Conservation (phyloP, 1,140 invertebrate species). For the Drosophila prosaltans region DNA sequence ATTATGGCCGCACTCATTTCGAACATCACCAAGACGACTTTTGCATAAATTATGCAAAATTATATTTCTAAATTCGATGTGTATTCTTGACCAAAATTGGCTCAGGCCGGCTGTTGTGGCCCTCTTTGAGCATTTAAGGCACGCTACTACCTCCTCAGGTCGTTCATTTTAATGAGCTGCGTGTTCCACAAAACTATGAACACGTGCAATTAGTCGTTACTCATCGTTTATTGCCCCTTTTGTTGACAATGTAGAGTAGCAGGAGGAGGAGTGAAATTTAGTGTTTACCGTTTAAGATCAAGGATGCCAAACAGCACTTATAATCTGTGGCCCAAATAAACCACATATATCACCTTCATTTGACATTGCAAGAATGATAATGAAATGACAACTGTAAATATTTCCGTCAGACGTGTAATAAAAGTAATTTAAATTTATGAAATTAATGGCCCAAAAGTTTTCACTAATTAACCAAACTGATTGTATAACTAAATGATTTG, state of each 20-base stretch:
- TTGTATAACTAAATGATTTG: slow-evolving; percentile 42
- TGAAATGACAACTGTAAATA: slow-evolving; percentile 44
- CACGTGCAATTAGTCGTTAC: slow-evolving; percentile 48
- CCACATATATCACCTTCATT: slow-evolving; percentile 16
- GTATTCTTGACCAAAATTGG: slow-evolving; percentile 52
- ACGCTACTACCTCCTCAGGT: neutral
- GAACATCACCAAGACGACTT: slow-evolving; percentile 35
- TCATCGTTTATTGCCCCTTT: slow-evolving; percentile 38
- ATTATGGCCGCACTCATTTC: slow-evolving; percentile 47
- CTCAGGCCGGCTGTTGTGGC: slow-evolving; percentile 3
- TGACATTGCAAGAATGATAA: slow-evolving; percentile 33
- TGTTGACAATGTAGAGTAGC: slow-evolving; percentile 49
- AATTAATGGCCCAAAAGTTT: slow-evolving; percentile 41
- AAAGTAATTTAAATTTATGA: slow-evolving; percentile 26
- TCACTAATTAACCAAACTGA: slow-evolving; percentile 35
- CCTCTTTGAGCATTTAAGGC: slow-evolving; percentile 40
- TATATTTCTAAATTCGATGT: slow-evolving; percentile 34
- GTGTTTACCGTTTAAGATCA: slow-evolving; percentile 66
- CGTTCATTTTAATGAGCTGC: slow-evolving; percentile 27
- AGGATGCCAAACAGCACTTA: slow-evolving; percentile 55
- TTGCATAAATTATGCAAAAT: slow-evolving; percentile 74
- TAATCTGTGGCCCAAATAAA: slow-evolving; percentile 50
- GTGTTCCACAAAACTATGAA: slow-evolving; percentile 28
- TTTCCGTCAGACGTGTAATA: neutral
- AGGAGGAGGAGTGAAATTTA: slow-evolving; percentile 20